These are phyloP conservation scores for Idris sp. DNA, from an alignment of 1,140 invertebrate species.

Conservation along the genomic window DNA sequence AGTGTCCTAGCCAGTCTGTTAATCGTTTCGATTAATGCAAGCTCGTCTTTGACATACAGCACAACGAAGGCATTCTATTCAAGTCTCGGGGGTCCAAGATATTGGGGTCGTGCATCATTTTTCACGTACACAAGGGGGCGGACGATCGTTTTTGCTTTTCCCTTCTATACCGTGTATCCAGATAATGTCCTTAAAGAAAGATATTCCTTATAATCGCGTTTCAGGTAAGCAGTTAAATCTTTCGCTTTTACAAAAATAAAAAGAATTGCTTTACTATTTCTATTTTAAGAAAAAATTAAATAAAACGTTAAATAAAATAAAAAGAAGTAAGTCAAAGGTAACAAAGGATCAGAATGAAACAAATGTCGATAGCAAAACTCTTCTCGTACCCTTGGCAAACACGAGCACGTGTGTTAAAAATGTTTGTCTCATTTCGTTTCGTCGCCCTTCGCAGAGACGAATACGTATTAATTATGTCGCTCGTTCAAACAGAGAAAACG, in stretches of 20 bases:
- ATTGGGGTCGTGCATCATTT: constrained; percentile 77
- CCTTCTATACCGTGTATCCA: constrained; percentile 67
- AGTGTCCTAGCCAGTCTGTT: constrained; percentile 67
- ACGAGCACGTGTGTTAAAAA: constrained; percentile 65
- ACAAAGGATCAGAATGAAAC: constrained; percentile 46
- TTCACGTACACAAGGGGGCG: constrained; percentile 77
- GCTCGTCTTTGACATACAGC: constrained; percentile 63
- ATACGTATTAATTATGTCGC: constrained; percentile 77
- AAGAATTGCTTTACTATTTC: no score
- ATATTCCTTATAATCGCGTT: constrained; percentile 72
- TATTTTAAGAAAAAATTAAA: no score
- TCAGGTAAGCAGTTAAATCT: constrained; percentile 64
- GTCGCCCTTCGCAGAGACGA: constrained; percentile 68
- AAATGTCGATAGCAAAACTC: constrained; percentile 46
- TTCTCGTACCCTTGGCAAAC: no score
- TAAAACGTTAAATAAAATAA: no score
- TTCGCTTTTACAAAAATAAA: background rate
- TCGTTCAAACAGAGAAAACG: constrained; percentile 75
- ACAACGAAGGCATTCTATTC: constrained; percentile 71
- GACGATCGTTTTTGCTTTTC: constrained; percentile 74
- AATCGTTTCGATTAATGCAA: constrained; percentile 71
- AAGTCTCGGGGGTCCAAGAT: constrained; percentile 69
- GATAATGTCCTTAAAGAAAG: constrained; percentile 78
- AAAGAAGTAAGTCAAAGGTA: constrained; percentile 51
- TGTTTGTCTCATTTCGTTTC: constrained; percentile 65